Evolutionary conservation across 2,888 invertebrate genomes (phyloP).

Genomic region (Pristionchus entomophagus): DNA sequence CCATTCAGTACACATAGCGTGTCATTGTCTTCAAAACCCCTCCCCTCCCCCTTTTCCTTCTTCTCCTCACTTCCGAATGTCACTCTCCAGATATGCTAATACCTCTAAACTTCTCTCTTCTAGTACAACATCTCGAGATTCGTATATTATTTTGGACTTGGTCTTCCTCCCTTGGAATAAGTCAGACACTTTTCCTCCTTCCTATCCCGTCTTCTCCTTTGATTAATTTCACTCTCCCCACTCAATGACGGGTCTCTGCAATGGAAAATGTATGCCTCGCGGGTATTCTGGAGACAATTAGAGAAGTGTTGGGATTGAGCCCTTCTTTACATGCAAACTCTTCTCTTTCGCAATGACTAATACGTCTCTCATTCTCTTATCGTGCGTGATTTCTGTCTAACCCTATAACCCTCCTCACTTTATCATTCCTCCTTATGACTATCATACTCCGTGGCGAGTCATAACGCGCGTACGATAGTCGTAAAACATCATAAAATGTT

Average conservation of each 20-base stretch:
- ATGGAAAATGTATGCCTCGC: constrained; percentile 45
- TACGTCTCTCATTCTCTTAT: constrained; percentile 36
- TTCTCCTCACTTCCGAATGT: not conserved
- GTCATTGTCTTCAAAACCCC: constrained; percentile 10
- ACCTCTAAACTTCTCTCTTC: not conserved
- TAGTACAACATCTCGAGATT: not conserved
- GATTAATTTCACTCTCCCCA: constrained; percentile 39
- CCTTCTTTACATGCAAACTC: constrained; percentile 2
- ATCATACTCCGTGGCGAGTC: constrained; percentile 20
- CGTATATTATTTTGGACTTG: not conserved
- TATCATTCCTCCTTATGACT: constrained; percentile 28
- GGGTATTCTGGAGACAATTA: constrained; percentile 36
- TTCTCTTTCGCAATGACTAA: constrained; percentile 6
- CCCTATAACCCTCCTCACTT: constrained; percentile 4
- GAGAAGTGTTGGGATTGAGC: constrained; percentile 31
- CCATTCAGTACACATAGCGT: constrained; percentile 33
- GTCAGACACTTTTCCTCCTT: constrained; percentile 7
- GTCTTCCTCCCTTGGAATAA: not conserved
- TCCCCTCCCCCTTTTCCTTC: not conserved
- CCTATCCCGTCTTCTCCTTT: not conserved
- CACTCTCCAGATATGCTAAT: constrained; percentile 38
- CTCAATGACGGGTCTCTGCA: not conserved
- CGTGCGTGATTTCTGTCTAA: not conserved
- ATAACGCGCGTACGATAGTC: not conserved
- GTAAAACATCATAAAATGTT: constrained; percentile 27